Conservation (phyloP, 2,113 vertebrate genomes). For the Chinchilla lanigera region DNA sequence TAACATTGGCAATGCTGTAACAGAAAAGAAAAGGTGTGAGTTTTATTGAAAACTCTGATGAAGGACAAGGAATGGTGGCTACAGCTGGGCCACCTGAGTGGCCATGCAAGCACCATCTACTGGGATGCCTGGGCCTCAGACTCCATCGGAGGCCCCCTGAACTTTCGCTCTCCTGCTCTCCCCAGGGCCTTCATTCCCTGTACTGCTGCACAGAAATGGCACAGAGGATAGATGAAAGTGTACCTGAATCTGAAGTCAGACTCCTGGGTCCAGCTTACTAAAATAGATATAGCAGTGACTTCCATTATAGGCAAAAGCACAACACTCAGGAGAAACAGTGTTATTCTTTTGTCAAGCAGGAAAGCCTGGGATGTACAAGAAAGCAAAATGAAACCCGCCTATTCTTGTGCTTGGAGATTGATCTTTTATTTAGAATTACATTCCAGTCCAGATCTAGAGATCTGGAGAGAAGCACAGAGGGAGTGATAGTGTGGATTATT, state of each 20-base stretch:
- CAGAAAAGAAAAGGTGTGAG: background rate
- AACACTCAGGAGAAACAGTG: background rate
- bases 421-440: constrained; percentile 15
- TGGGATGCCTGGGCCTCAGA: background rate
- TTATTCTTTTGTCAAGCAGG: background rate
- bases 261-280: background rate
- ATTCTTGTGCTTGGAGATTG: background rate
- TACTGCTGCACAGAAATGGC: accelerated
- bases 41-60: accelerated
- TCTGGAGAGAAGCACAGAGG: background rate
- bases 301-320: background rate
- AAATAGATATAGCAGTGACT: background rate
- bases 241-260: background rate
- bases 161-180: no score
- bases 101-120: background rate
- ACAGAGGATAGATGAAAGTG: accelerated
- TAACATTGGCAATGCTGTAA: background rate
- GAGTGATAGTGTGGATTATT: background rate
- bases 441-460: background rate
- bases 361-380: background rate
- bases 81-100: background rate
- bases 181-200: background rate
- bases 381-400: background rate
- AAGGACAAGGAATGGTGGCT: background rate
- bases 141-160: background rate